Evolutionary conservation across 2,888 invertebrate species (phyloP).

Genomic region (Linnaemya tessellans): DNA sequence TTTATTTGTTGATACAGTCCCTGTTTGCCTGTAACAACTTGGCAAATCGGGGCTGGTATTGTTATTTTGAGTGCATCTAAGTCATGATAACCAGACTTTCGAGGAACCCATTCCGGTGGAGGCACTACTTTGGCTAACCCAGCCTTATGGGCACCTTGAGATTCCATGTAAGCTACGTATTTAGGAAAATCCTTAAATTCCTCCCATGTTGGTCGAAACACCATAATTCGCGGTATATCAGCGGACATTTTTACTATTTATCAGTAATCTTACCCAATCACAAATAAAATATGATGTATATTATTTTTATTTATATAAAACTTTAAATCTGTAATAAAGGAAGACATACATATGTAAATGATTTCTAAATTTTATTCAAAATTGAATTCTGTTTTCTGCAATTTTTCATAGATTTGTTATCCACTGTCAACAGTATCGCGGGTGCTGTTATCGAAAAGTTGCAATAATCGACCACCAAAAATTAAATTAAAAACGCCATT

Average conservation of each 20-base stretch:
- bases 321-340: conserved; percentile 64
- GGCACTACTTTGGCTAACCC: conserved; percentile 98
- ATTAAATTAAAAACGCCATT: no score
- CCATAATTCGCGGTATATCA: conserved; percentile 82
- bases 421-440: not conserved
- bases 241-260: conserved; percentile 68
- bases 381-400: conserved; percentile 50
- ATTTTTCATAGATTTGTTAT: conserved; percentile 41
- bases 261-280: conserved; percentile 7
- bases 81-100: conserved; percentile 92
- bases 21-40: conserved; percentile 96
- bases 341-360: conserved; percentile 48
- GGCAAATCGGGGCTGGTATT: conserved; percentile 97
- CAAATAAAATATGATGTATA: not conserved
- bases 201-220: conserved; percentile 97
- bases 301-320: conserved; percentile 26
- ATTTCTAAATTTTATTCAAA: conserved; percentile 31
- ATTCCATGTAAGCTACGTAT: conserved; percentile 96
- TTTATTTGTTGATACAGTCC: conserved; percentile 98
- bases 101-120: conserved; percentile 97
- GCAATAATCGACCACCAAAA: no score
- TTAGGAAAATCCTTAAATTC: conserved; percentile 98
- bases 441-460: no score
- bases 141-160: conserved; percentile 95
- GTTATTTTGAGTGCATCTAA: conserved; percentile 91